Percentiles rank a stretch among this genome's conserved stretches.
Evolutionary conservation across 1,140 invertebrate species (phyloP).

Genomic region (Dreissena rostriformis): DNA sequence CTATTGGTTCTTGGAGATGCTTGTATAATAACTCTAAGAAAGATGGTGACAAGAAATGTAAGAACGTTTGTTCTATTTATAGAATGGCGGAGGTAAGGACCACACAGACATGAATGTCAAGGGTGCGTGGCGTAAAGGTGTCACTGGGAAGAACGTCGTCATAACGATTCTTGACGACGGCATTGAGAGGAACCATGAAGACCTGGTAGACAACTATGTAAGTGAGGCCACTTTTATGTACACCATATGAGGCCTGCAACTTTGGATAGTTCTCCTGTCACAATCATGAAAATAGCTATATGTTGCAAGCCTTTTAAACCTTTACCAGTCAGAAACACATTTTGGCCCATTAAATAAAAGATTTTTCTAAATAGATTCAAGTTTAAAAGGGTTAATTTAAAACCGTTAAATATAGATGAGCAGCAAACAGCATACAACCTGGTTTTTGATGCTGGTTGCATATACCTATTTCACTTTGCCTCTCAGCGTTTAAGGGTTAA

Average conservation of each 20-base stretch:
- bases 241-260: constrained; percentile 27
- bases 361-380: too few relatives aligned
- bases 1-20: not conserved
- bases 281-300: too few relatives aligned
- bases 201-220: constrained; percentile 95
- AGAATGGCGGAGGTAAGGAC: constrained; percentile 73
- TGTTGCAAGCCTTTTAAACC: too few relatives aligned
- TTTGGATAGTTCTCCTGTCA: too few relatives aligned
- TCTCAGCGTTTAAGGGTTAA: too few relatives aligned
- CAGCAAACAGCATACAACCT: too few relatives aligned
- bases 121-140: constrained; percentile 96
- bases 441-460: too few relatives aligned
- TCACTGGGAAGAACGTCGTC: constrained; percentile 96
- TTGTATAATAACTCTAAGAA: not conserved
- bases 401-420: too few relatives aligned
- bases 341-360: too few relatives aligned
- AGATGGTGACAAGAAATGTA: not conserved
- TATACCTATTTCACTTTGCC: too few relatives aligned
- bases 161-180: constrained; percentile 97
- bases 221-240: constrained; percentile 80
- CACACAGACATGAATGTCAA: constrained; percentile 97
- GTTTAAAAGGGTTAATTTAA: too few relatives aligned
- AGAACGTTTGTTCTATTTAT: constrained; percentile 37
- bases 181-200: constrained; percentile 98
- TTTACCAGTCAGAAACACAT: too few relatives aligned